Base-by-base conservation (phyloP, 2,113 vertebrate genomes). In the Chaenogobius annularis region DNA sequence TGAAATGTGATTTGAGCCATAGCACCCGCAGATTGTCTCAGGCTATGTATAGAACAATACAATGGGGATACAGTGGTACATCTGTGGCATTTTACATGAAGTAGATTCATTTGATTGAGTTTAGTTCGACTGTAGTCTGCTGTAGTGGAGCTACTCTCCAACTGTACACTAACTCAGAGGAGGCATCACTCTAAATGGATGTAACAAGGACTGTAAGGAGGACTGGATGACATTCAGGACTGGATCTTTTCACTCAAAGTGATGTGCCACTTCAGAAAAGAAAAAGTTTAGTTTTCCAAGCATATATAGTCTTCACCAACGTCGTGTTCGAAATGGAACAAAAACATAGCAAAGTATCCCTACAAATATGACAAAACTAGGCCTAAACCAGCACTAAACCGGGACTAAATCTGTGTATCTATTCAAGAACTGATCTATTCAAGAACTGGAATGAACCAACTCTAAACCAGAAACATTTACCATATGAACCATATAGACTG, bases 1-100 rank as follows among this genome's bases (percentile, higher is more conserved):
- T 71, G 56, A 66, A 43, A 63, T 80, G 68, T 66, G 62, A 76
- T 86, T 79, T 77, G 77, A 80, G 71, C 54, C 69, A 73, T 73
- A 50, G 61, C 59, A 61, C 74, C 66, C 66, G 55, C 26, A 80
- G 13, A 86, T 67, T 47, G 70, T 78, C 43, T 56, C 35, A 20
- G 70, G 48, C 70, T 77, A 54, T 81, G 54, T 78, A 71, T 63
- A 77, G 61, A 20, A 55, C 44, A 66, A 46, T 73, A 44, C 6
- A 59, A 17, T 14, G 47, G 47, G 44, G 19, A 1, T n/a, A 35
- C 58, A 23, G 58, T 17, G 14, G 13, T 8, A 15, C 11, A 1
- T 59, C 14, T 31, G 58, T 17, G 26, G 26, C 58, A 15, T 26
- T 35, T 14, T 14, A 58, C 20, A 23, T 58, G n/a, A 1, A 14